Evolutionary conservation across 2,888 invertebrate species (phyloP).

Genomic region (Tineola bisselliella): DNA sequence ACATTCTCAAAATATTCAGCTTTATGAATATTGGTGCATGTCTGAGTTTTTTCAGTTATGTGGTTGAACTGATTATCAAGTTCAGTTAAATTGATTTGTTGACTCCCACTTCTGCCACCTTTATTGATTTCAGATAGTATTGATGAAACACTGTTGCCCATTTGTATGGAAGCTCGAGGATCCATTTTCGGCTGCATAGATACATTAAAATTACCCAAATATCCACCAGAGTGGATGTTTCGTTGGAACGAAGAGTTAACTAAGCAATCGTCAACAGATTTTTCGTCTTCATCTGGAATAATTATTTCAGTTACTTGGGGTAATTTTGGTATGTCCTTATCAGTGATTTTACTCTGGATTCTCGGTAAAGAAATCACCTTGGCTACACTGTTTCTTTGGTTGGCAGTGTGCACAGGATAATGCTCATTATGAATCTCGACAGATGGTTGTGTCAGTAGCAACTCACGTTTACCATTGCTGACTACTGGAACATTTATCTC

Average conservation of each 20-base stretch:
- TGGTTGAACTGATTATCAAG: slow-evolving; percentile 55
- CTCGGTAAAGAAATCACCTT: slow-evolving; percentile 55
- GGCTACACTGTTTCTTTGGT: slow-evolving; percentile 51
- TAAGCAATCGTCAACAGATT: slow-evolving; percentile 37
- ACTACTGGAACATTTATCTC: slow-evolving; percentile 76
- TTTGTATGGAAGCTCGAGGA: slow-evolving; percentile 65
- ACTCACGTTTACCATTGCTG: slow-evolving; percentile 63
- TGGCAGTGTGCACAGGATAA: slow-evolving; percentile 46
- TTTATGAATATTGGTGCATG: slow-evolving; percentile 37
- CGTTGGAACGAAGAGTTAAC: slow-evolving; percentile 40
- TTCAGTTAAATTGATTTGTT: slow-evolving; percentile 56
- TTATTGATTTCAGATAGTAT: slow-evolving; percentile 69
- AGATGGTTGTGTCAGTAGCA: slow-evolving; percentile 63
- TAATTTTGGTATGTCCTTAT: slow-evolving; percentile 75
- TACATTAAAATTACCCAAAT: slow-evolving; percentile 49
- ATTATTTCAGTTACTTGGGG: slow-evolving; percentile 80
- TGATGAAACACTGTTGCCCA: slow-evolving; percentile 71
- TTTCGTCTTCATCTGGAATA: slow-evolving; percentile 72
- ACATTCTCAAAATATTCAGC: slow-evolving; percentile 61
- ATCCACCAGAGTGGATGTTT: slow-evolving; percentile 35
- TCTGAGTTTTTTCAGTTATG: slow-evolving; percentile 28
- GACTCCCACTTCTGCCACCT: slow-evolving; percentile 51
- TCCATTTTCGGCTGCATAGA: slow-evolving; percentile 56
- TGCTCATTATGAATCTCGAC: slow-evolving; percentile 64
- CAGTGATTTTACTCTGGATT: slow-evolving; percentile 58